These are phyloP conservation scores for Drosophila rhopaloa DNA, from an alignment of 1,140 invertebrate genomes.

Conservation along the genomic window DNA sequence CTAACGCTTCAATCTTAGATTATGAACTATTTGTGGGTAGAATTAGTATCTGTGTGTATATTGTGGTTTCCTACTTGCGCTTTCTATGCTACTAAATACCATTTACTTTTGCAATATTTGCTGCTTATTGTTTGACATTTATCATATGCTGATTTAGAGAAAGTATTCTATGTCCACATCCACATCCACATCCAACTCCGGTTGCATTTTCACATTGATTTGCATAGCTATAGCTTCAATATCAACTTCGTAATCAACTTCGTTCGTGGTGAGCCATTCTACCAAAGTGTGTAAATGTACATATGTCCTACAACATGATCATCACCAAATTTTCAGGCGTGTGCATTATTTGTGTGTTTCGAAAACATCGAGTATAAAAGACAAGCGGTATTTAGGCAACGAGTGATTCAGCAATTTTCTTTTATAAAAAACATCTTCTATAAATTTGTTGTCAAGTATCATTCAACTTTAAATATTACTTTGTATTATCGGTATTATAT, in stretches of 20 bases:
- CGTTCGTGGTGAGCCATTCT: slow-evolving; percentile 1
- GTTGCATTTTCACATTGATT: slow-evolving; percentile 2
- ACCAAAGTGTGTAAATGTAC: slow-evolving; percentile 10
- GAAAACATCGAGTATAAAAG: slow-evolving; percentile 84
- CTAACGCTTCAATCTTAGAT: slow-evolving; percentile 49
- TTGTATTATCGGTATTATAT: slow-evolving; percentile 49
- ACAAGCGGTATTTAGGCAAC: slow-evolving; percentile 85
- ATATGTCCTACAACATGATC: slow-evolving; percentile 13
- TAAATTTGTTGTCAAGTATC: slow-evolving; percentile 70
- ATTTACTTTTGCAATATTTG: slow-evolving; percentile 76
- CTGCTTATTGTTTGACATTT: slow-evolving; percentile 77
- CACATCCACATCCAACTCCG: slow-evolving; percentile 3
- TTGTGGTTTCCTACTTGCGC: slow-evolving; percentile 28
- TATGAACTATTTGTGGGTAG: slow-evolving; percentile 33
- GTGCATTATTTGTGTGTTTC: slow-evolving; percentile 63
- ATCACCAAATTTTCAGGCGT: slow-evolving; percentile 35
- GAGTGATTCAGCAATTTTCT: slow-evolving; percentile 84
- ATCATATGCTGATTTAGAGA: slow-evolving; percentile 61
- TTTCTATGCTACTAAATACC: slow-evolving; percentile 75
- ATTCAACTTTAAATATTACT: slow-evolving; percentile 69
- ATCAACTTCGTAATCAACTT: slow-evolving; percentile 15
- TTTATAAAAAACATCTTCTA: slow-evolving; percentile 80
- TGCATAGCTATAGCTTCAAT: background rate
- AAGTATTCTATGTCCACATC: slow-evolving; percentile 35
- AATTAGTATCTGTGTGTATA: slow-evolving; percentile 29